Conservation (phyloP, 2,797 vertebrate genomes). For the Rhynchotus rufescens region DNA sequence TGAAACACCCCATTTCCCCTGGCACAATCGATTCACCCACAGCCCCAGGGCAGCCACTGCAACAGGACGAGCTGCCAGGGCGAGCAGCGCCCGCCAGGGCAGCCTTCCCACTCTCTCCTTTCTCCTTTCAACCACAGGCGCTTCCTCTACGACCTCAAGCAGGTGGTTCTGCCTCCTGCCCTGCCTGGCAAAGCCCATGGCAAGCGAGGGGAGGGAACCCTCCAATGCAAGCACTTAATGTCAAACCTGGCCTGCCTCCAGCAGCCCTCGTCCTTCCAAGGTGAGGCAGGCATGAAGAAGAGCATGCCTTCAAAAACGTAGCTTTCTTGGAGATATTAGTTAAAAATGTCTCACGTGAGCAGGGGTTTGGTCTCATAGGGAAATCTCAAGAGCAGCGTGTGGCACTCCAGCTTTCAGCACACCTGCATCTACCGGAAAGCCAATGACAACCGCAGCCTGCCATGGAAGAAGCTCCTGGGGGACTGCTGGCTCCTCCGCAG, state of each 20-base stretch:
- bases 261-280: neutral
- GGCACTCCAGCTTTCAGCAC: no score
- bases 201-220: neutral
- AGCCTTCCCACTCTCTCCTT: neutral
- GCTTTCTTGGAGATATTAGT: no score
- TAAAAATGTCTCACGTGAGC: no score
- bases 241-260: neutral
- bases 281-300: neutral
- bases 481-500: no score
- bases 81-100: neutral
- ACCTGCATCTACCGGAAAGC: no score
- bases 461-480: no score
- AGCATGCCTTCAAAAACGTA: no score
- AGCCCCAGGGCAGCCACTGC: fast-evolving
- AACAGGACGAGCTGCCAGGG: fast-evolving
- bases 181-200: neutral
- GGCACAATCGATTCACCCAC: neutral
- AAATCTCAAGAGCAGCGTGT: no score
- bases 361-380: no score
- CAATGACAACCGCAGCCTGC: no score
- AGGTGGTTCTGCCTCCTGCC: neutral
- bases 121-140: neutral
- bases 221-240: neutral
- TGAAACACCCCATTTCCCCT: neutral
- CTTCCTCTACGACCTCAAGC: neutral